Evolutionary conservation across 1,140 invertebrate genomes (phyloP).

Genomic region (Amyelois transitella): DNA sequence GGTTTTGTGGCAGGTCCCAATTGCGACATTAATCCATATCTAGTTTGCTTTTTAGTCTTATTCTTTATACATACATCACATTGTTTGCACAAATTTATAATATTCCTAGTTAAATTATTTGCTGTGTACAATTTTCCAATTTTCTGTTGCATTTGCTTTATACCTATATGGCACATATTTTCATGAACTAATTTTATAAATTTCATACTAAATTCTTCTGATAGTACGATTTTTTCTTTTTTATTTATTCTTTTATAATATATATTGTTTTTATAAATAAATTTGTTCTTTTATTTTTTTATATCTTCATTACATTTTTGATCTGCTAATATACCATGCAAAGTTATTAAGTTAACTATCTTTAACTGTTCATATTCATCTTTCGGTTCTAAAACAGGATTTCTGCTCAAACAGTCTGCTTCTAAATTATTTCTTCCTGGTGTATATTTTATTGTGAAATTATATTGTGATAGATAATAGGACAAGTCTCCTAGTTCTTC

Average conservation of each 20-base stretch:
- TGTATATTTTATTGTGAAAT: constrained; percentile 18
- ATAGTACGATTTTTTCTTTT: background rate
- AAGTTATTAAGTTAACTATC: constrained; percentile 37
- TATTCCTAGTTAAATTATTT: constrained; percentile 22
- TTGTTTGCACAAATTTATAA: constrained; percentile 21
- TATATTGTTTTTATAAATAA: no score
- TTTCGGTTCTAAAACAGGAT: constrained; percentile 40
- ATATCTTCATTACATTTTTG: constrained; percentile 34
- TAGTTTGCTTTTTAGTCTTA: no score
- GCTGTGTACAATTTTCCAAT: constrained; percentile 22
- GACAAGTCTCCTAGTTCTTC: constrained; percentile 15
- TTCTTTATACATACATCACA: no score
- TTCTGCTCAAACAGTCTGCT: constrained; percentile 47
- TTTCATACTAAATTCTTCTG: background rate
- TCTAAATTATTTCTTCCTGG: constrained; percentile 36
- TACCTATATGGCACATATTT: no score
- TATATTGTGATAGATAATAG: constrained; percentile 19
- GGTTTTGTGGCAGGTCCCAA: no score
- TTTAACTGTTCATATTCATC: constrained; percentile 37
- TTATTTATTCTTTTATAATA: constrained; percentile 13
- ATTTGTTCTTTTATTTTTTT: constrained; percentile 21
- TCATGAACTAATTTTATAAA: background rate
- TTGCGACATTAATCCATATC: constrained; percentile 22
- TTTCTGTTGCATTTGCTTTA: constrained; percentile 19
- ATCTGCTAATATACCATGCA: constrained; percentile 38